phyloP scores from a whole-genome alignment of 2,113 vertebrate species.

The Sinocyclocheilus anshuiensis region DNA sequence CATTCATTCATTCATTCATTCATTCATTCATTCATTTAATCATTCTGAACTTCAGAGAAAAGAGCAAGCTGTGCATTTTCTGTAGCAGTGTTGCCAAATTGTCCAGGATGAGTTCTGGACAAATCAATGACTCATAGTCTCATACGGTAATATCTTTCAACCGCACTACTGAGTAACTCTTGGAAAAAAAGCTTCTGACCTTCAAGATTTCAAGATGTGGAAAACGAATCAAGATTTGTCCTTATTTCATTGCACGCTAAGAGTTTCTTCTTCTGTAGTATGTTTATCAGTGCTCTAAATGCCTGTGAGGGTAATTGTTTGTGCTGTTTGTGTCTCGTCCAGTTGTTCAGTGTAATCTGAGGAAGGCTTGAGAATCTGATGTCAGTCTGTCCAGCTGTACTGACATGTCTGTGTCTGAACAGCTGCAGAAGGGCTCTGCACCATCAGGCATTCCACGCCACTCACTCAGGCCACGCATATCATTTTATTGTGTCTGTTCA shows the following conservation, averaged over 20 bases:
- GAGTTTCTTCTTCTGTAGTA: neutral
- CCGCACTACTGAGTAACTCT: neutral
- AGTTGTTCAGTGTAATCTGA: slow-evolving; percentile 48
- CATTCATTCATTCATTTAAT: neutral
- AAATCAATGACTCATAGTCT: neutral
- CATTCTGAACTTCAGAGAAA: neutral
- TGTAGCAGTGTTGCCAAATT: neutral
- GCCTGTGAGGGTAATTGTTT: slow-evolving; percentile 2
- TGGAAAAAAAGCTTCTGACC: neutral
- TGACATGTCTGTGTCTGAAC: slow-evolving; percentile 50
- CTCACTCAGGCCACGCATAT: slow-evolving; percentile 49
- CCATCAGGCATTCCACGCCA: neutral
- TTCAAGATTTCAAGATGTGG: neutral
- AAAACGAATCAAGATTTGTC: neutral
- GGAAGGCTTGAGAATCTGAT: slow-evolving; percentile 50
- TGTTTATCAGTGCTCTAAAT: slow-evolving; percentile 14
- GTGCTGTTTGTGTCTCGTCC: slow-evolving; percentile 28
- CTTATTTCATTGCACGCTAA: neutral
- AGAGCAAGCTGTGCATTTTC: neutral
- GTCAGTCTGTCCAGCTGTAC: slow-evolving; percentile 53
- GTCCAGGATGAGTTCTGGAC: neutral
- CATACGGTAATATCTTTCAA: neutral
- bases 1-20: neutral
- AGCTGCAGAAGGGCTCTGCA: slow-evolving; percentile 47
- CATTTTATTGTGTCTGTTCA: slow-evolving; percentile 57